phyloP scores from a whole-genome alignment of 2,797 vertebrate species.

The Clarias pachynema region DNA sequence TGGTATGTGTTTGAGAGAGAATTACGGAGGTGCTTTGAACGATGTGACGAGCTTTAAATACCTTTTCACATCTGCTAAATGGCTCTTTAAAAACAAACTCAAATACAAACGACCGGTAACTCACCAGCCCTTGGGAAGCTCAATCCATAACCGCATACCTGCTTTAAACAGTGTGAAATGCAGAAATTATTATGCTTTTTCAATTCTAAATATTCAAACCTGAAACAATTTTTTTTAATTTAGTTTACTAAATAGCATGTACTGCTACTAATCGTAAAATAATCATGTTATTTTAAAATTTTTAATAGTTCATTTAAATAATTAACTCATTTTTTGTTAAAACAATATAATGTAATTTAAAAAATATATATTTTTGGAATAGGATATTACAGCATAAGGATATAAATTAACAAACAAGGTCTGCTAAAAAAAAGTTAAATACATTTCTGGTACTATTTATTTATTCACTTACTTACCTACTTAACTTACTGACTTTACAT shows the following conservation, averaged over 20 bases:
- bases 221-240: background rate
- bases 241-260: background rate
- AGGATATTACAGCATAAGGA: background rate
- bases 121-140: background rate
- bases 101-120: background rate
- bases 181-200: background rate
- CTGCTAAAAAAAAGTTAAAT: no score
- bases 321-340: background rate
- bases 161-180: background rate
- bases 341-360: background rate
- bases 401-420: no score
- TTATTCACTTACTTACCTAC: no score
- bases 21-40: background rate
- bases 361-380: background rate
- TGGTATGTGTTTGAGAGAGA: background rate
- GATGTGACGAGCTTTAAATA: background rate
- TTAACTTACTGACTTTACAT: no score
- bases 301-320: background rate
- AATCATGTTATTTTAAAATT: background rate
- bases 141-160: background rate
- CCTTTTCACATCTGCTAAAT: slow-evolving; percentile 20
- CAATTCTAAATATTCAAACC: background rate
- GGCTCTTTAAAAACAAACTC: slow-evolving; percentile 1
- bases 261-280: background rate
- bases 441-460: no score